Conservation (phyloP, 2,113 vertebrate genomes). For the Callopanchax toddi region DNA sequence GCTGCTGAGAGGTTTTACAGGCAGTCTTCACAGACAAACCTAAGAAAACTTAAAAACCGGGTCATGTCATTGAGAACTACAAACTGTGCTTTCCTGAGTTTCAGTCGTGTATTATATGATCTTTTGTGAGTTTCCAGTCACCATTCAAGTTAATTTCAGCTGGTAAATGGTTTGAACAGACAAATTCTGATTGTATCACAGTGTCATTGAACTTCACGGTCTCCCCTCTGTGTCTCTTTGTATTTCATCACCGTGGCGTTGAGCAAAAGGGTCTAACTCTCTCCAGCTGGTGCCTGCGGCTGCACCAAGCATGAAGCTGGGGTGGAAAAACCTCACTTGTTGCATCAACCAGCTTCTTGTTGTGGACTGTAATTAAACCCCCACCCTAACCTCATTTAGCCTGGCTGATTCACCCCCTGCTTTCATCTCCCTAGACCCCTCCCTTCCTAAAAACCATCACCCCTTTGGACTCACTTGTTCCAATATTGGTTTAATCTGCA, state of each 20-base stretch:
- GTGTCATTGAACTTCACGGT: slow-evolving; percentile 18
- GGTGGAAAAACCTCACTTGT: slow-evolving; percentile 48
- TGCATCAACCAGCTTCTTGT: slow-evolving; percentile 55
- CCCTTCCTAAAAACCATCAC: slow-evolving; percentile 7
- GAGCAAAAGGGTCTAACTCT: slow-evolving; percentile 19
- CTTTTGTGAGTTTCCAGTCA: neutral
- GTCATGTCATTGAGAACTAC: too few species aligned
- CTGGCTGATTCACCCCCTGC: slow-evolving; percentile 4
- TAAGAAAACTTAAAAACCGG: too few species aligned
- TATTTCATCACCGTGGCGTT: slow-evolving; percentile 42
- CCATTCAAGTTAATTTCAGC: neutral
- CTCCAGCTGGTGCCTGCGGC: slow-evolving; percentile 34
- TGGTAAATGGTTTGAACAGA: too few species aligned
- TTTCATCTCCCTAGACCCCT: slow-evolving; percentile 25
- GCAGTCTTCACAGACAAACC: too few species aligned
- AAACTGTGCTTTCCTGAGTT: too few species aligned
- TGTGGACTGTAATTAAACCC: slow-evolving; percentile 36
- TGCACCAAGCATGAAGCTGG: slow-evolving; percentile 24
- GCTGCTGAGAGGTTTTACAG: too few species aligned
- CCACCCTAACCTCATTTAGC: slow-evolving; percentile 18
- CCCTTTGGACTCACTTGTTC: slow-evolving; percentile 25
- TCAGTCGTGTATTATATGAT: neutral
- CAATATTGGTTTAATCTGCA: slow-evolving; percentile 51
- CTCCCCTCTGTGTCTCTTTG: slow-evolving; percentile 10
- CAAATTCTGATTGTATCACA: slow-evolving; percentile 1